Evolutionary conservation across 2,797 vertebrate genomes (phyloP).

Genomic region (Gila robusta): DNA sequence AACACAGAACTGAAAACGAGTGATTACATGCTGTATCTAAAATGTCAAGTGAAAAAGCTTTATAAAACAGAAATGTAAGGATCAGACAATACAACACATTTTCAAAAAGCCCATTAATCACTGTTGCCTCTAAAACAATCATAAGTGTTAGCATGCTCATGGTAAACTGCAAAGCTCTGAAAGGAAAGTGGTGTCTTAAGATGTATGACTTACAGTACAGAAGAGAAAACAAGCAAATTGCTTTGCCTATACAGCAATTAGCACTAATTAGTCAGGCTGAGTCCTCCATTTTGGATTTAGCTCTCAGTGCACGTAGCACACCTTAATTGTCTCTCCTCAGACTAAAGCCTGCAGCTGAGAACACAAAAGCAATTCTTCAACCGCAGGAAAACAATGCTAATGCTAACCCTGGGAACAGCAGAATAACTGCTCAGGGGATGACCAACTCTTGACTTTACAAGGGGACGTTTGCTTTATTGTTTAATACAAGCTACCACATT

Average conservation of each 20-base stretch:
- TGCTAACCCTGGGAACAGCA: constrained; percentile 16
- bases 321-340: constrained; percentile 49
- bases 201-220: constrained; percentile 51
- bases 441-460: constrained; percentile 33
- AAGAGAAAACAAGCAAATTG: constrained; percentile 68
- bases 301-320: constrained; percentile 66
- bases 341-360: constrained; percentile 22
- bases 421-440: constrained; percentile 16
- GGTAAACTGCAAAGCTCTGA: neutral
- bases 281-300: constrained; percentile 61
- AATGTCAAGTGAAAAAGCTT: constrained; percentile 5
- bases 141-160: neutral
- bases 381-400: constrained; percentile 42
- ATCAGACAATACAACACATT: neutral
- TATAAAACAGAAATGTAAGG: neutral
- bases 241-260: constrained; percentile 74
- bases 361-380: constrained; percentile 50
- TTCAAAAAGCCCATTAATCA: neutral
- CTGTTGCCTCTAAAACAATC: neutral
- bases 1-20: neutral
- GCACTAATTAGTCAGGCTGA: constrained; percentile 74
- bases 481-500: constrained; percentile 32
- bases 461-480: constrained; percentile 33
- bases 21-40: neutral
- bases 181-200: constrained; percentile 19